These are phyloP conservation scores for Rhorus exstirpatorius DNA, from an alignment of 2,888 invertebrate genomes.

Conservation along the genomic window DNA sequence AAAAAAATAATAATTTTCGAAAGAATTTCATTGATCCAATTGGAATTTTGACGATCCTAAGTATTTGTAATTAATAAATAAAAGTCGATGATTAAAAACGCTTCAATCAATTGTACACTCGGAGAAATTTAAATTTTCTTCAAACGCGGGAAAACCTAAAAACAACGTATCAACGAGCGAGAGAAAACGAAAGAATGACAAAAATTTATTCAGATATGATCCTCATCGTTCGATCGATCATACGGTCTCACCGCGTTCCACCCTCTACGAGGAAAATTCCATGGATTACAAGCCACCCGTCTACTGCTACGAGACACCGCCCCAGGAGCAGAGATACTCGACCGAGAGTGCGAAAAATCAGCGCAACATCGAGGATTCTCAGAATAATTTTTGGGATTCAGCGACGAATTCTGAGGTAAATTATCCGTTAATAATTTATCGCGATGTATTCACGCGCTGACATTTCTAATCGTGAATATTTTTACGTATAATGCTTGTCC, in stretches of 20 bases:
- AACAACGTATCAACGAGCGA: neutral
- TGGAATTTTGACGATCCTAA: no score
- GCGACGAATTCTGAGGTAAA: slow-evolving; percentile 77
- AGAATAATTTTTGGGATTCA: slow-evolving; percentile 80
- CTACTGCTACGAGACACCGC: slow-evolving; percentile 82
- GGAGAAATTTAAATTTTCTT: no score
- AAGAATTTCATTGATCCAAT: neutral
- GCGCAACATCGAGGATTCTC: slow-evolving; percentile 71
- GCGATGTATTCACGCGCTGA: neutral
- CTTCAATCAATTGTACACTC: no score
- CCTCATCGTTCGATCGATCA: slow-evolving; percentile 76
- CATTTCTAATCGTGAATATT: slow-evolving; percentile 22
- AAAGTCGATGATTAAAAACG: no score
- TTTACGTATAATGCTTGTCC: slow-evolving; percentile 32
- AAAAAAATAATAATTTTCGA: neutral
- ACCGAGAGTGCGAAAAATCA: slow-evolving; percentile 71
- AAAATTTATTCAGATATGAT: slow-evolving; percentile 75
- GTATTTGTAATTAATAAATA: no score
- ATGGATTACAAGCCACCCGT: slow-evolving; percentile 79
- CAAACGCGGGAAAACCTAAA: neutral
- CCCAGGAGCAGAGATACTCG: slow-evolving; percentile 79
- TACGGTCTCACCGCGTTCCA: slow-evolving; percentile 77
- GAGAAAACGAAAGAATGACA: neutral
- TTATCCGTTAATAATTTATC: neutral
- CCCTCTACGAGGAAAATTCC: slow-evolving; percentile 81